Evolutionary conservation across 1,140 invertebrate species (phyloP).

Genomic region (Latrodectus geometricus): DNA sequence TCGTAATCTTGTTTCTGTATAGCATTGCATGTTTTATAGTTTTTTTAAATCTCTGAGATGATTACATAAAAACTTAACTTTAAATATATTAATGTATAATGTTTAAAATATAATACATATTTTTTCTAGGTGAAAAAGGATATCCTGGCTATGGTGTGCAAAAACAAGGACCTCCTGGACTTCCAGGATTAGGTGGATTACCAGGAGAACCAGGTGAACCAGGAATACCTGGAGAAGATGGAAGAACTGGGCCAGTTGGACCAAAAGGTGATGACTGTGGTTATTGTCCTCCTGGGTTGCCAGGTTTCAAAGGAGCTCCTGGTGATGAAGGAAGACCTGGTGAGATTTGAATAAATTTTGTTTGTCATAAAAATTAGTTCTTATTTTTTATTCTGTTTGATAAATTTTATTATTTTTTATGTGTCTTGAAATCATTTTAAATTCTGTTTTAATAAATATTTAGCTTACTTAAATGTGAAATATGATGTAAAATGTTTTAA

Average conservation of each 20-base stretch:
- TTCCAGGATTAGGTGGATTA: slow-evolving; percentile 63
- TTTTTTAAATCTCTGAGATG: too few relatives aligned
- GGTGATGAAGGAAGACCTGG: slow-evolving; percentile 64
- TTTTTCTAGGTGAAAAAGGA: slow-evolving; percentile 58
- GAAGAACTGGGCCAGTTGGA: slow-evolving; percentile 65
- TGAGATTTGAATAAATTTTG: background rate
- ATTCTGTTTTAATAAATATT: too few relatives aligned
- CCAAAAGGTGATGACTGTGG: slow-evolving; percentile 64
- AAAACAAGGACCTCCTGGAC: slow-evolving; percentile 63
- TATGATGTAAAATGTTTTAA: too few relatives aligned
- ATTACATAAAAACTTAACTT: too few relatives aligned
- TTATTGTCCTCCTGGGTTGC: slow-evolving; percentile 72
- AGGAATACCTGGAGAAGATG: slow-evolving; percentile 64
- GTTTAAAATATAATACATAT: background rate
- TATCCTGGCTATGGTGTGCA: slow-evolving; percentile 61
- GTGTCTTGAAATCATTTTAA: too few relatives aligned
- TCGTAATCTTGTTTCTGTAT: too few relatives aligned
- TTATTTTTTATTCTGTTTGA: too few relatives aligned
- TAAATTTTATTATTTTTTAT: too few relatives aligned
- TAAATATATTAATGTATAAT: background rate
- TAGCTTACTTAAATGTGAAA: too few relatives aligned
- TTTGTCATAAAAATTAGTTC: too few relatives aligned
- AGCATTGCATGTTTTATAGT: too few relatives aligned
- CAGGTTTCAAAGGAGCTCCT: slow-evolving; percentile 72
- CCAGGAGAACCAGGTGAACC: slow-evolving; percentile 64